These are phyloP conservation scores for Barnardius zonarius DNA, from an alignment of 2,113 vertebrate species.

Conservation along the genomic window DNA sequence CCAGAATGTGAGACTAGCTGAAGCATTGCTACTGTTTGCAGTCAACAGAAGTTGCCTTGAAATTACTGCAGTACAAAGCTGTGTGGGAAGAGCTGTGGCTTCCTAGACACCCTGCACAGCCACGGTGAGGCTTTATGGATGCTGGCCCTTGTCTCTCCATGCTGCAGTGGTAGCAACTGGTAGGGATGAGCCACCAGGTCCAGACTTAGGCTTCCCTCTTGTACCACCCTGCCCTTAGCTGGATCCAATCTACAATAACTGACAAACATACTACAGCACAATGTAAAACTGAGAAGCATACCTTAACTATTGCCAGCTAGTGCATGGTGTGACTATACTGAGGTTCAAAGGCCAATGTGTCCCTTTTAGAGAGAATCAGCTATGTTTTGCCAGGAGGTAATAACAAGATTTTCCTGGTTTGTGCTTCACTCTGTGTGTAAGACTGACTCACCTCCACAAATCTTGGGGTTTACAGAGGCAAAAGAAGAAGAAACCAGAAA, in stretches of 20 bases:
- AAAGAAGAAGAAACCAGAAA: conserved; percentile 13
- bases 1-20: conserved; percentile 50
- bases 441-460: not conserved
- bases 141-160: not conserved
- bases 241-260: not conserved
- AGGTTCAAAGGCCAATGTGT: not conserved
- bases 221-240: not conserved
- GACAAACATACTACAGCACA: not conserved
- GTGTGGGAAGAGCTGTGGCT: conserved; percentile 17
- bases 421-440: not conserved
- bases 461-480: not conserved
- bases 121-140: rapidly evolving
- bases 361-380: not conserved
- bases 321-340: not conserved
- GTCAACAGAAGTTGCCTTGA: conserved; percentile 45
- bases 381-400: not conserved
- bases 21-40: conserved; percentile 46
- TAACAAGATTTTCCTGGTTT: not conserved
- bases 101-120: not conserved
- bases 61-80: conserved; percentile 18
- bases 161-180: not conserved
- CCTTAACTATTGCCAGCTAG: not conserved
- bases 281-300: not conserved
- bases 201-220: not conserved
- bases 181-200: not conserved